These are phyloP conservation scores for Corythucha ciliata DNA, from an alignment of 2,888 invertebrate genomes.

Conservation along the genomic window DNA sequence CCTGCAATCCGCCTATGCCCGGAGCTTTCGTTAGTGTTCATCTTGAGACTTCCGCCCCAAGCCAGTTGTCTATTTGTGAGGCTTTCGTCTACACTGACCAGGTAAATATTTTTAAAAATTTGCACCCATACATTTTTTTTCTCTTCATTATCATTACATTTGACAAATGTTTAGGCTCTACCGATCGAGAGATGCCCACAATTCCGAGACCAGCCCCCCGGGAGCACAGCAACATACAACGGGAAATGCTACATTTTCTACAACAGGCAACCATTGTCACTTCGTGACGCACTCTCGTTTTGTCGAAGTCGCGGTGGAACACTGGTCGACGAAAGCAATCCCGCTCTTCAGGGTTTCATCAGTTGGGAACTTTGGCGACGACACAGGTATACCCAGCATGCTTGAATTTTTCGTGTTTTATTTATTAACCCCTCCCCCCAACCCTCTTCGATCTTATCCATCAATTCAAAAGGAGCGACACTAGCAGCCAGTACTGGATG, in stretches of 20 bases:
- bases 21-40: constrained; percentile 91
- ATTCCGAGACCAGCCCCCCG: constrained; percentile 85
- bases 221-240: constrained; percentile 85
- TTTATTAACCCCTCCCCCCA: background rate
- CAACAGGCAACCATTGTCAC: constrained; percentile 70
- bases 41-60: constrained; percentile 58
- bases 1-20: constrained; percentile 91
- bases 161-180: constrained; percentile 50
- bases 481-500: constrained; percentile 90
- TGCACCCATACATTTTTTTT: background rate
- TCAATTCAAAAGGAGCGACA: constrained; percentile 73
- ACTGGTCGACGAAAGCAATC: constrained; percentile 83
- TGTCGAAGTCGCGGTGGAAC: constrained; percentile 75
- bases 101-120: constrained; percentile 38
- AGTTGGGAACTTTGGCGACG: constrained; percentile 90
- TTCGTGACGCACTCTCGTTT: constrained; percentile 68
- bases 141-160: background rate
- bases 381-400: constrained; percentile 57
- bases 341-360: constrained; percentile 85
- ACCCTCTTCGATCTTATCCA: background rate
- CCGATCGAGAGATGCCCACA: constrained; percentile 88
- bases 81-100: constrained; percentile 90
- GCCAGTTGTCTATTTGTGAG: constrained; percentile 80
- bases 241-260: constrained; percentile 93
- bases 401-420: too few species aligned